Evolutionary conservation across 2,888 invertebrate genomes (phyloP).

Genomic region (Xiphydria camelus): DNA sequence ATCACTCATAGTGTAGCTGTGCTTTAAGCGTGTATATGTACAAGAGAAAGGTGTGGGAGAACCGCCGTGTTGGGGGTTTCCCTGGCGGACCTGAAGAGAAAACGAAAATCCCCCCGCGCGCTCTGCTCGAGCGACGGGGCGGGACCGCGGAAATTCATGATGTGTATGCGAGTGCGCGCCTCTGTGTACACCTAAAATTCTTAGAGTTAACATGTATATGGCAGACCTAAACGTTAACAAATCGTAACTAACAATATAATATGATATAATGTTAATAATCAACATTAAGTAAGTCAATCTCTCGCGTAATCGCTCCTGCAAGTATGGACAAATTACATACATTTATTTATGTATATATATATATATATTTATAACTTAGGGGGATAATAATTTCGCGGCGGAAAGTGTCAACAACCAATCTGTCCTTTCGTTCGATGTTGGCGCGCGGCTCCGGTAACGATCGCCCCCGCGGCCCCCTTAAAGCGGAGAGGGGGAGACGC

Average conservation of each 20-base stretch:
- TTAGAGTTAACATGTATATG: constrained; percentile 45
- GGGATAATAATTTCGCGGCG: constrained; percentile 39
- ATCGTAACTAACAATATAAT: constrained; percentile 25
- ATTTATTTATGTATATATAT: constrained; percentile 28
- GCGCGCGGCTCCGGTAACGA: too few relatives aligned
- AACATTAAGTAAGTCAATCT: constrained; percentile 53
- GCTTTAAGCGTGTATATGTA: constrained; percentile 36
- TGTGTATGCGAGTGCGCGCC: neutral
- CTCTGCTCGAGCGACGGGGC: neutral
- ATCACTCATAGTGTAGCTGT: constrained; percentile 42
- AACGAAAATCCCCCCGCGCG: neutral
- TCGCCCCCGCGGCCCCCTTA: too few relatives aligned
- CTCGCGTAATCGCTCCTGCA: constrained; percentile 42
- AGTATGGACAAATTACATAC: constrained; percentile 34
- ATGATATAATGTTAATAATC: constrained; percentile 35
- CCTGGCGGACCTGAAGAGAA: too few relatives aligned
- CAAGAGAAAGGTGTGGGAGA: constrained; percentile 36
- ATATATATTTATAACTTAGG: constrained; percentile 35
- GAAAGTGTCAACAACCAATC: constrained; percentile 39
- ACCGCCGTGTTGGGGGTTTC: too few relatives aligned
- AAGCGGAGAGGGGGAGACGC: too few relatives aligned
- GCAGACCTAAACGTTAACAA: constrained; percentile 46
- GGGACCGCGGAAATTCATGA: neutral
- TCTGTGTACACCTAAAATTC: constrained; percentile 22
- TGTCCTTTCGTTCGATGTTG: constrained; percentile 21